A percentile compares a stretch with the other conserved stretches of the same genome.
These are phyloP conservation scores for Cavia porcellus DNA, from an alignment of 2,113 vertebrate species.

Conservation along the genomic window DNA sequence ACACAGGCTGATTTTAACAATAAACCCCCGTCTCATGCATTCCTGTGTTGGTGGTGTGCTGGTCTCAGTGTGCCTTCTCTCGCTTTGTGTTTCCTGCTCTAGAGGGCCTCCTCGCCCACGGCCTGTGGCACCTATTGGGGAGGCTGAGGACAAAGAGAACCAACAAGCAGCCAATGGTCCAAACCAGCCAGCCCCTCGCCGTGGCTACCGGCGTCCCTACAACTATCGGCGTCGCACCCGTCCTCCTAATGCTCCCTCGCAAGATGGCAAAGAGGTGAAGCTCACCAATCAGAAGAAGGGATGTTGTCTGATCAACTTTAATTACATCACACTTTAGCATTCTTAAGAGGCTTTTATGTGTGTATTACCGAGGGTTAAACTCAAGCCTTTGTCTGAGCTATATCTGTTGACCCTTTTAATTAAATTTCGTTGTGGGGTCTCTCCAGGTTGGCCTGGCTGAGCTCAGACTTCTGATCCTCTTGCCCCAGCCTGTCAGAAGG, in stretches of 20 bases:
- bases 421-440: not conserved
- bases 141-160: constrained; percentile 90
- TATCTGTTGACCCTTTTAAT: not conserved
- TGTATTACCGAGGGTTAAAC: not conserved
- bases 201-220: constrained; percentile 88
- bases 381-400: not conserved
- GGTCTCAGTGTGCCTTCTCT: not conserved
- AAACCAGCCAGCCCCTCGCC: constrained; percentile 87
- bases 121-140: constrained; percentile 81
- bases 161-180: constrained; percentile 84
- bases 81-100: rapidly evolving
- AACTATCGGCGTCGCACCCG: constrained; percentile 89
- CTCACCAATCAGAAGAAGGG: rapidly evolving
- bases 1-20: not conserved
- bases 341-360: not conserved
- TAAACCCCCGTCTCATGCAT: not conserved
- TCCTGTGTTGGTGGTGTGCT: not conserved
- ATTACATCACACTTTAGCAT: too few relatives aligned
- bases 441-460: not conserved
- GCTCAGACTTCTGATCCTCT: not conserved
- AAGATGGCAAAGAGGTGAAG: constrained; percentile 87
- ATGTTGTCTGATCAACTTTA: rapidly evolving
- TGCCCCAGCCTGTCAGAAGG: not conserved
- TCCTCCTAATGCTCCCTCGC: constrained; percentile 86
- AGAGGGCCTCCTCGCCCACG: constrained; percentile 87